These are phyloP conservation scores for Notolabrus celidotus DNA, from an alignment of 2,797 vertebrate genomes.

Conservation along the genomic window DNA sequence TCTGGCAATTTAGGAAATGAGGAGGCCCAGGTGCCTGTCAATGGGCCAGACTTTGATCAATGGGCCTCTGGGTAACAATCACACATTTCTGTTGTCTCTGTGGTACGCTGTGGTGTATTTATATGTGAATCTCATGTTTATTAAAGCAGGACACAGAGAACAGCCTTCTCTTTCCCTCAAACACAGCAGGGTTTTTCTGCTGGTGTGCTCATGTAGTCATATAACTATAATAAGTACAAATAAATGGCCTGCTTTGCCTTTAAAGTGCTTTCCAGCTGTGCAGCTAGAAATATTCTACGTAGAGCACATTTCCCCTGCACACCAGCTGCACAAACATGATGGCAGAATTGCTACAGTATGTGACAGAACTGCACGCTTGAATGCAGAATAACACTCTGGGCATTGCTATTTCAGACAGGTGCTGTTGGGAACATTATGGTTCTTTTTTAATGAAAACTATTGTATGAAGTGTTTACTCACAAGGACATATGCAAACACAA, in stretches of 20 bases:
- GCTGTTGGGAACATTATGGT: not conserved
- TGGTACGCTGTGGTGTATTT: slow-evolving; percentile 19
- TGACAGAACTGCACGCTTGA: not conserved
- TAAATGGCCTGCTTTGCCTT: slow-evolving; percentile 51
- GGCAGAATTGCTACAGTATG: slow-evolving; percentile 8
- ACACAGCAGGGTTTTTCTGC: slow-evolving; percentile 19
- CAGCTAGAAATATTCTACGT: slow-evolving; percentile 34
- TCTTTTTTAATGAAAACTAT: not conserved
- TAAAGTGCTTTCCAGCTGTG: slow-evolving; percentile 52
- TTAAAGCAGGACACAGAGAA: slow-evolving; percentile 28
- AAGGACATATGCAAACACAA: slow-evolving; percentile 12
- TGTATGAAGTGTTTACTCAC: slow-evolving; percentile 2
- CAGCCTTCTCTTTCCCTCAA: slow-evolving; percentile 17
- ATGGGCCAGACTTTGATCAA: slow-evolving; percentile 64
- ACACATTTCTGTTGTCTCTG: slow-evolving; percentile 44
- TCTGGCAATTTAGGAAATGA: slow-evolving; percentile 42
- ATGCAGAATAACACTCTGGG: not conserved
- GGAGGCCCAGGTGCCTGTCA: slow-evolving; percentile 60
- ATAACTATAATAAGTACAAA: slow-evolving; percentile 42
- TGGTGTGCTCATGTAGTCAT: slow-evolving; percentile 16
- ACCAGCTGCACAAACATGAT: slow-evolving; percentile 12
- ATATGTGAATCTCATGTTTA: slow-evolving; percentile 55
- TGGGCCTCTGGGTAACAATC: slow-evolving; percentile 49
- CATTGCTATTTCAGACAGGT: not conserved
- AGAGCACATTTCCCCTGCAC: slow-evolving; percentile 41